Evolutionary conservation across 2,797 vertebrate species (phyloP).

Genomic region (Serranus cabrilla): DNA sequence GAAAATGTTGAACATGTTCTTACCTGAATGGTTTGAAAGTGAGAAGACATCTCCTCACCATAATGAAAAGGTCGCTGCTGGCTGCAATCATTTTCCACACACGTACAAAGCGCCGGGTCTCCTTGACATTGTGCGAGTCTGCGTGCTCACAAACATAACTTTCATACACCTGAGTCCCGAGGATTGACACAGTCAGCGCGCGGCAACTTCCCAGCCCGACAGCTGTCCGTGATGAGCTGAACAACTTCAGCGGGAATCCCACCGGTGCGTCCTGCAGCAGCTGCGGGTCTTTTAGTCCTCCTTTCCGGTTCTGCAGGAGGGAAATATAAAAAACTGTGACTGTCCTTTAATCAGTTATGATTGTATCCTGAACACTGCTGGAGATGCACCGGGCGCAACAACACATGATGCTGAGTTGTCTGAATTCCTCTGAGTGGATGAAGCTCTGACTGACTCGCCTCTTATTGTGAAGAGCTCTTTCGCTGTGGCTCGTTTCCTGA

Average conservation of each 20-base stretch:
- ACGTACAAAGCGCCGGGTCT: conserved; percentile 31
- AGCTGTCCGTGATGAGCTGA: neutral
- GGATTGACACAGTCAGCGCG: neutral
- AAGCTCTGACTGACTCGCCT: conserved; percentile 30
- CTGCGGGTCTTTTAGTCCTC: neutral
- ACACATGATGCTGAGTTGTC: conserved; percentile 28
- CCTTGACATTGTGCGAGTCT: conserved; percentile 41
- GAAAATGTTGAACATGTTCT: conserved; percentile 60
- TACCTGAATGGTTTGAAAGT: conserved; percentile 98
- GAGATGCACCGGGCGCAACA: neutral
- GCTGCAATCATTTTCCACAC: conserved; percentile 79
- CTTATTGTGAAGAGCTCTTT: neutral
- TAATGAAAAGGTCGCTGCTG: conserved; percentile 92
- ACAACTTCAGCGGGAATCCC: conserved; percentile 57
- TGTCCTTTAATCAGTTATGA: neutral
- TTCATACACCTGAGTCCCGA: conserved; percentile 12
- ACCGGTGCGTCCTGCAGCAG: conserved; percentile 28
- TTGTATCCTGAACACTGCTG: neutral
- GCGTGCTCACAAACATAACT: conserved; percentile 46
- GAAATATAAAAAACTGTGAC: neutral
- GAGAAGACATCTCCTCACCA: conserved; percentile 97
- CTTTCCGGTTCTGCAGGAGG: neutral
- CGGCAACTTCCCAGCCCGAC: conserved; percentile 52
- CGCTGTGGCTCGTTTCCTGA: conserved; percentile 14
- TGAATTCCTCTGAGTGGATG: conserved; percentile 36